Base-by-base conservation (phyloP, 2,113 vertebrate genomes). In the Craseonycteris thonglongyai region DNA sequence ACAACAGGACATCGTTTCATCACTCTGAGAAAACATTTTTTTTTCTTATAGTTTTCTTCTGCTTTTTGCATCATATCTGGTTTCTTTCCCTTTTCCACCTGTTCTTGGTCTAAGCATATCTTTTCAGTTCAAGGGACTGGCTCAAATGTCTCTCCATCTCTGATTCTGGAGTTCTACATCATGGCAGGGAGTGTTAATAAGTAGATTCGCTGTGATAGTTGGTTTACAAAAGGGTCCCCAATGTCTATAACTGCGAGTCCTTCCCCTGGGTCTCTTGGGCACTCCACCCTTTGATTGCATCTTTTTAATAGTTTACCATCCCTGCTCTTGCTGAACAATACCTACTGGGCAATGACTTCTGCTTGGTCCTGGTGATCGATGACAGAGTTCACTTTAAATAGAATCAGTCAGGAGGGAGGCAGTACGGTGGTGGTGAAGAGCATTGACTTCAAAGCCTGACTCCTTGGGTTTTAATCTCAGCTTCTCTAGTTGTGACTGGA, bases 21-120 rank as follows among this genome's bases (percentile, higher is more conserved):
- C 49, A 65, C 24, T 88, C 59, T 72, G 42, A 82, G 1, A 22
- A 78, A 51, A 63, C 16, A 18, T 22, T 21, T 40, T 21, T 38
- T 93, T 94, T 90, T 45, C 19, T 92, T n/a, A 24, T 14, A 76
- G n/a, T 96, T 95, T 87, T 88, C 78, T 40, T 74, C 38, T 47
- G 45, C 26, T 49, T 58, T 49, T 65, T 61, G 40, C 30, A 26
- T 45, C 35, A 33, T 26, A 30, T 63, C 33, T 49, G 51, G n/a
- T 42, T 63, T 24, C 11, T 42, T 51, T 54, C 14, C 8, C 15
- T 80, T 7, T 42, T 7, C 3, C 3, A 0, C 4, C 65, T 35
- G 3, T 85, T 74, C 35, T 66, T 58, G 81, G 69, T 54, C 18
- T 82, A 78, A 10, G 45, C 42, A 61, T 68, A 13, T 19, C 85